Evolutionary conservation across 1,140 invertebrate species (phyloP), one percentile per base, ranked within the genome.

Genomic region (Ruditapes philippinarum): DNA sequence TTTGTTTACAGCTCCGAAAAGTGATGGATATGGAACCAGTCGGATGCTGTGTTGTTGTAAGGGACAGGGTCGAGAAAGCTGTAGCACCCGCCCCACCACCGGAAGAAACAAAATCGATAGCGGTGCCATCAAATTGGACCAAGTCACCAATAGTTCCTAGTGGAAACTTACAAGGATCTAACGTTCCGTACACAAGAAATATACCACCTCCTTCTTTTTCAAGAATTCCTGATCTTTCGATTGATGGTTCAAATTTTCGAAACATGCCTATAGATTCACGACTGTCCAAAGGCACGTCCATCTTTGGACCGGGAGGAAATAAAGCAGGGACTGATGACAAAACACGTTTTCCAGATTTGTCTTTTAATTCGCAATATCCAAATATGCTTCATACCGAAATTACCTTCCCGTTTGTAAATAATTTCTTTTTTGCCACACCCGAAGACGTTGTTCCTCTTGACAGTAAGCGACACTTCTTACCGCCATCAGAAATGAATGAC

Each of bases 361-460:
- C 74, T 0, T 22, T 33, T 25, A 33, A 49, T 51, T 12, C 45
- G 3, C 42, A 28, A 14, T 33, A n/a, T 19, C 45, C 49, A 54
- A 57, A 78, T 49, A 22, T 78, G 33, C 74, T 51, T 36, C 42
- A 33, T 38, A 78, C 19, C 36, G 9, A 22, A 17, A 51, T 78
- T 14, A 78, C 40, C 33, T 54, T 78, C 36, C 74, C 74, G 0
- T 78, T 51, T 38, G 25, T 78, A 1, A 78, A 78, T 54, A 78
- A 78, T 22, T 78, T 78, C 74, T 78, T 78, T 54, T 78, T 78
- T 36, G 49, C 74, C n/a, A 7, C 74, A 36, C 74, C 74, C 19
- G 74, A 78, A 54, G 74, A 78, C 25, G 12, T 36, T 1, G 19
- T 54, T 7, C 74, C 74, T 31, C 45, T 78, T n/a, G 45, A 78